Evolutionary conservation across 2,113 vertebrate species (phyloP).

Genomic region (Gymnorhina tibicen): DNA sequence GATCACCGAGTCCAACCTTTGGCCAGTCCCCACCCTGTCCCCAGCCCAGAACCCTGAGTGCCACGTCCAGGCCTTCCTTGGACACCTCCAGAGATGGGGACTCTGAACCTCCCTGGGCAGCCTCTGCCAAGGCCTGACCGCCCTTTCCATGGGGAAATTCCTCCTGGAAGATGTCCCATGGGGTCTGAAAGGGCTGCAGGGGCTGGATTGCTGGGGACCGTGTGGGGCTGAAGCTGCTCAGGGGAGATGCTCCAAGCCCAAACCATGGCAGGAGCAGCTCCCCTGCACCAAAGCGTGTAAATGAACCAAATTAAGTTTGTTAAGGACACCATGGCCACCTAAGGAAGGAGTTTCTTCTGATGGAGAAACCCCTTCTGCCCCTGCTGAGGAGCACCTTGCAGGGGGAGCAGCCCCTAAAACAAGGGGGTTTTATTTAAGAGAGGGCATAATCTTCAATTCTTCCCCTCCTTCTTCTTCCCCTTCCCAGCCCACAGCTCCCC

Average conservation of each 20-base stretch:
- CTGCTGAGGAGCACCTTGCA: background rate
- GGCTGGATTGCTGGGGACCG: accelerated
- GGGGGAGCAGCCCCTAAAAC: background rate
- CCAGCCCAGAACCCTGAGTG: background rate
- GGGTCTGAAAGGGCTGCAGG: background rate
- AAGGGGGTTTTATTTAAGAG: background rate
- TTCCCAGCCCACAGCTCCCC: accelerated
- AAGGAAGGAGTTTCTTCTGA: background rate
- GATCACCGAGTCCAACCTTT: background rate
- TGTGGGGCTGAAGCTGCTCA: accelerated
- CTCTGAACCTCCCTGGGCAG: background rate
- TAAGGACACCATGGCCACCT: accelerated
- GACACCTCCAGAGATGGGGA: background rate
- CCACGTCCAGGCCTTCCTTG: background rate
- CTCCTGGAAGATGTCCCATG: accelerated
- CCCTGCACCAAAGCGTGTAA: accelerated
- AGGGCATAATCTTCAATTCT: background rate
- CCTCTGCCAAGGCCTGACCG: accelerated
- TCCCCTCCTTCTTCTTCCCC: background rate
- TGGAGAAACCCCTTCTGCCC: background rate
- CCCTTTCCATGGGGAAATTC: background rate
- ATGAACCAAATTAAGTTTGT: accelerated
- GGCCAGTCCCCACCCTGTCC: background rate
- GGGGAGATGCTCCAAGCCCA: background rate
- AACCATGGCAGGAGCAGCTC: background rate